Base-by-base conservation (phyloP, 2,888 invertebrate genomes). In the Strigamia crassipes region DNA sequence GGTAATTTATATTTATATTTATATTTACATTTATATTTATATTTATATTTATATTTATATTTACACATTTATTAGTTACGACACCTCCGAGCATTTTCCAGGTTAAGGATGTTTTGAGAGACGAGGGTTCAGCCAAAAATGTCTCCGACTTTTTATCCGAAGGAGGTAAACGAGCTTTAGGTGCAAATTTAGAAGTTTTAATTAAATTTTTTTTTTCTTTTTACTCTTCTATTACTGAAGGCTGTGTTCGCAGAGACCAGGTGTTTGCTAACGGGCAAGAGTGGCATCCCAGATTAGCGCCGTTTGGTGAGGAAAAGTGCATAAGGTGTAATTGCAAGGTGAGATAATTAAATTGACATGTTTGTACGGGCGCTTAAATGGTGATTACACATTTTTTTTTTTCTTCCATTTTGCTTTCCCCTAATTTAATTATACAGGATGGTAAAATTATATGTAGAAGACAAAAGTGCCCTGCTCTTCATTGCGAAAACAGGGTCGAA, bases 281-380 rank as follows among this genome's bases (percentile, higher is more conserved):
- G 87, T 97, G 95, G 91, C 95, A 96, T 89, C 96, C 96, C 0
- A 91, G 93, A 23, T 91, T 97, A 84, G 93, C 93, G 86, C 94
- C 96, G 18, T 93, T 95, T 86, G 96, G 96, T 51, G 94, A 94
- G 86, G 92, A 95, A 87, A 92, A 94, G 88, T 97, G 96, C 88
- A 93, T 96, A 87, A 93, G 93, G 85, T 97, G 97, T 88, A 92
- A 93, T 85, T 97, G 97, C 91, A 94, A 94, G 92, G 96, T 96
- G 89, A 90, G 90, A 46, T 46, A 42, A 23, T 77, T 31, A 51
- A 31, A 82, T 31, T 34, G 42, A 51, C 18, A 27, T 18, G 42
- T 27, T 34, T 31, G 34, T 34, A 38, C 27, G 27, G 15, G 27
- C 13, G 18, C 12, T 78, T 34, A 78, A 78, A 31, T 78, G 34